These are phyloP conservation scores for Amaurobius ferox DNA, from an alignment of 2,888 invertebrate genomes.

Conservation along the genomic window DNA sequence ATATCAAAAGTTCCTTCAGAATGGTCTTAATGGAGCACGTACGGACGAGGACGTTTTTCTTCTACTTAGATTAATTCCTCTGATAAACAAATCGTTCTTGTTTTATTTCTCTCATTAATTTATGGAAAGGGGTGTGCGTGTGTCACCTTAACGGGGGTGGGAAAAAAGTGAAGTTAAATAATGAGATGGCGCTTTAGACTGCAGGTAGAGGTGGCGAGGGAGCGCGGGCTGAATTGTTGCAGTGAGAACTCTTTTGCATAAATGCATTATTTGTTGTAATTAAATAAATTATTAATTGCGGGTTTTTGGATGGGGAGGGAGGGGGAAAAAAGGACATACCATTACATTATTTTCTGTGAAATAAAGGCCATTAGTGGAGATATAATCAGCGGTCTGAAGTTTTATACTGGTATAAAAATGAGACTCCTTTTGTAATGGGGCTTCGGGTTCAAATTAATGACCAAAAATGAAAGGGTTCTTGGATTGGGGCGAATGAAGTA, in stretches of 20 bases:
- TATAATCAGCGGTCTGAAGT: slow-evolving; percentile 18
- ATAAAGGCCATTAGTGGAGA: slow-evolving; percentile 18
- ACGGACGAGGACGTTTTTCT: slow-evolving; percentile 58
- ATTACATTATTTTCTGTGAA: slow-evolving; percentile 9
- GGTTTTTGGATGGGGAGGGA: neutral
- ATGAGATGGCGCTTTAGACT: slow-evolving; percentile 49
- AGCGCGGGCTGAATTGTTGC: slow-evolving; percentile 34
- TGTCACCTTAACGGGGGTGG: slow-evolving; percentile 39
- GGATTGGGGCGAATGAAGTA: slow-evolving; percentile 2
- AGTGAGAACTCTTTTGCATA: slow-evolving; percentile 32
- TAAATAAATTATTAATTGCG: slow-evolving; percentile 52
- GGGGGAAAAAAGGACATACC: slow-evolving; percentile 4
- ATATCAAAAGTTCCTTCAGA: slow-evolving; percentile 71
- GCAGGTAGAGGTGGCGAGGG: slow-evolving; percentile 30
- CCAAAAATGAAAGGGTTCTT: slow-evolving; percentile 13
- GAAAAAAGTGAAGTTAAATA: slow-evolving; percentile 35
- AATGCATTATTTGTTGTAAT: slow-evolving; percentile 58
- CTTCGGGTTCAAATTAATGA: slow-evolving; percentile 12
- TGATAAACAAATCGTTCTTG: slow-evolving; percentile 61
- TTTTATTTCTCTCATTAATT: slow-evolving; percentile 46
- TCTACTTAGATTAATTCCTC: slow-evolving; percentile 62
- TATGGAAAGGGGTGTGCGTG: slow-evolving; percentile 33
- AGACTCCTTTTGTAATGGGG: slow-evolving; percentile 14
- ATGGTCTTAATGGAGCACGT: slow-evolving; percentile 70
- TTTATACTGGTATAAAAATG: slow-evolving; percentile 18